phyloP scores from a whole-genome alignment of 2,888 invertebrate genomes.

The Perizoma flavofasciatum region DNA sequence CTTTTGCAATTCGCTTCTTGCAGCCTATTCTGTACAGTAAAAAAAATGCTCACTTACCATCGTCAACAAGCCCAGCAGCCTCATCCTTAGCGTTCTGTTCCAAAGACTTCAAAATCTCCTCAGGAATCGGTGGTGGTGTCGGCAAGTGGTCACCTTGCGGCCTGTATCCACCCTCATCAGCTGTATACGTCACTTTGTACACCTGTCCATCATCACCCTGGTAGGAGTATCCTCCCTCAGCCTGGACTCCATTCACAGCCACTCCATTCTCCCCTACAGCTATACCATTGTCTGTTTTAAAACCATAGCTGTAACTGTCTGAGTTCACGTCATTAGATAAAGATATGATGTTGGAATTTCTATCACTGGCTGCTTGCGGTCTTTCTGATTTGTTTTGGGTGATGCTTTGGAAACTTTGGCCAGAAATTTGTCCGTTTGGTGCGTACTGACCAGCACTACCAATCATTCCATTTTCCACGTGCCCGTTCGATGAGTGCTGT shows the following conservation, averaged over 20 bases:
- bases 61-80: conserved; percentile 67
- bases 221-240: conserved; percentile 69
- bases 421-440: conserved; percentile 22
- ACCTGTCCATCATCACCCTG: conserved; percentile 71
- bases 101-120: conserved; percentile 65
- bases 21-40: background rate
- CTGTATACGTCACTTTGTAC: conserved; percentile 70
- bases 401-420: conserved; percentile 26
- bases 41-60: conserved; percentile 58
- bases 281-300: conserved; percentile 73
- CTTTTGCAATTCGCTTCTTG: too few relatives aligned
- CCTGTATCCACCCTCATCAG: conserved; percentile 67
- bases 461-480: background rate
- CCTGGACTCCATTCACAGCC: conserved; percentile 60
- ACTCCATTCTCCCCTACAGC: conserved; percentile 64
- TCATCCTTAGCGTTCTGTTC: conserved; percentile 70
- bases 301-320: conserved; percentile 64
- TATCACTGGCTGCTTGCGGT: conserved; percentile 56
- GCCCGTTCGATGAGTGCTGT: conserved; percentile 3
- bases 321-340: conserved; percentile 60
- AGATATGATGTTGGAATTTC: conserved; percentile 56
- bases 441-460: conserved; percentile 4
- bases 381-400: conserved; percentile 45
- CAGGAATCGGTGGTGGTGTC: conserved; percentile 70
- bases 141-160: conserved; percentile 70